phyloP scores from a whole-genome alignment of 2,888 invertebrate species.

The Bombyx huttoni region DNA sequence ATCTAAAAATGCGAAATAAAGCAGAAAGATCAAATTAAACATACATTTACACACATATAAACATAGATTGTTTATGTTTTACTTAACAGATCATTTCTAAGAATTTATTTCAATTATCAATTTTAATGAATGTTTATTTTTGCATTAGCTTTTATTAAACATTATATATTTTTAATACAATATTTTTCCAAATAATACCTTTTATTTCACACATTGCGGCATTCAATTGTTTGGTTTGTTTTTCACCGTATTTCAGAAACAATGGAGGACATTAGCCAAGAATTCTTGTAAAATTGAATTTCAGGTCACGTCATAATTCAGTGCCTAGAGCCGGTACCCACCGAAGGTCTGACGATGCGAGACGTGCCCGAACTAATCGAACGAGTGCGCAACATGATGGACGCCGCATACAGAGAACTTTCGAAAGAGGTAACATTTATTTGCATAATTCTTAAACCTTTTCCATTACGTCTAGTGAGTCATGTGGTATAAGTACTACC shows the following conservation, averaged over 20 bases:
- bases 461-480: too few relatives aligned
- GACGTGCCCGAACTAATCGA: conserved; percentile 64
- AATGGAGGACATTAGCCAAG: neutral
- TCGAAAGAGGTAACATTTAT: conserved; percentile 41
- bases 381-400: conserved; percentile 61
- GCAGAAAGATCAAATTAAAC: too few relatives aligned
- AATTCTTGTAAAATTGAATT: conserved; percentile 12
- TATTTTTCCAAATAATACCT: too few relatives aligned
- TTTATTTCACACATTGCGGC: neutral
- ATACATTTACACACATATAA: too few relatives aligned
- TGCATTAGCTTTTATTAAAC: neutral
- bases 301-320: conserved; percentile 69
- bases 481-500: too few relatives aligned
- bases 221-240: neutral
- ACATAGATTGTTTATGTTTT: too few relatives aligned
- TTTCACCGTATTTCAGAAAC: neutral
- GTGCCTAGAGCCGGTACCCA: conserved; percentile 67
- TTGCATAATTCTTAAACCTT: too few relatives aligned
- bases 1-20: too few relatives aligned
- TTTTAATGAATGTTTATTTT: neutral
- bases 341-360: conserved; percentile 55
- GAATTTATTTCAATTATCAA: too few relatives aligned
- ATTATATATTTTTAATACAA: too few relatives aligned
- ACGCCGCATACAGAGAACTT: conserved; percentile 57
- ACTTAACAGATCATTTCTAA: too few relatives aligned